A percentile compares a stretch with the other conserved stretches of the same genome.
These are phyloP conservation scores for Porites evermanni DNA, from an alignment of 92 coral and sea anemone species.

Conservation along the genomic window DNA sequence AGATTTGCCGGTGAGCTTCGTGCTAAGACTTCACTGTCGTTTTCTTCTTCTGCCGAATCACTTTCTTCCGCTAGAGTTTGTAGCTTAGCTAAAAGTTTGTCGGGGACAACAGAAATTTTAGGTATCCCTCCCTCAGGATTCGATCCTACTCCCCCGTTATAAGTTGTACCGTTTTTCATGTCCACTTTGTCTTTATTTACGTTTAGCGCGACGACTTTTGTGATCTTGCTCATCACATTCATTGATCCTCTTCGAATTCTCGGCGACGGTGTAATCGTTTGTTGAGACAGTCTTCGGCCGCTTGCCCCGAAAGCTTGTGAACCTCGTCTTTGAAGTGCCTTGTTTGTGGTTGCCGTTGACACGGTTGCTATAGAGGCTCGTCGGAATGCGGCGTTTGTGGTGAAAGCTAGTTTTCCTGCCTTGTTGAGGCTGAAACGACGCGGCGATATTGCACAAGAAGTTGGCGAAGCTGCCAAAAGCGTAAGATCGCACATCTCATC, in stretches of 20 bases:
- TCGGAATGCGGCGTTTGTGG: constrained; percentile 53
- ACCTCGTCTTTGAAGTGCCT: constrained; percentile 54
- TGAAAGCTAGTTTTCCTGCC: constrained; percentile 48
- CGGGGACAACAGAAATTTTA: constrained; percentile 14
- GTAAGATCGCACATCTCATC: constrained; percentile 51
- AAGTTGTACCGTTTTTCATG: neutral
- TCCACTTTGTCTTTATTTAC: constrained; percentile 31
- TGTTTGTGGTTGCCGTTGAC: constrained; percentile 16
- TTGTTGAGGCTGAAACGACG: constrained; percentile 75
- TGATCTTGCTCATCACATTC: constrained; percentile 59
- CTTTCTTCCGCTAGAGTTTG: constrained; percentile 78
- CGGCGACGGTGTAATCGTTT: constrained; percentile 33
- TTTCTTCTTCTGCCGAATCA: constrained; percentile 60
- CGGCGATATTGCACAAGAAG: constrained; percentile 11
- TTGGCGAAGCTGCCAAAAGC: constrained; percentile 39
- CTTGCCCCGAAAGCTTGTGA: constrained; percentile 39
- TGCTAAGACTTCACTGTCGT: constrained; percentile 43
- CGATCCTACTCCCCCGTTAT: neutral
- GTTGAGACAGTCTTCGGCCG: constrained; percentile 58
- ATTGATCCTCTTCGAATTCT: constrained; percentile 81
- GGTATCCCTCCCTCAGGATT: neutral
- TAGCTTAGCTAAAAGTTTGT: constrained; percentile 50
- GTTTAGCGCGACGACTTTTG: constrained; percentile 16
- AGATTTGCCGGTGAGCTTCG: constrained; percentile 76
- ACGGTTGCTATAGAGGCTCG: constrained; percentile 78